Conservation (phyloP, 2,888 invertebrate genomes). For the Lamproptera curius region DNA sequence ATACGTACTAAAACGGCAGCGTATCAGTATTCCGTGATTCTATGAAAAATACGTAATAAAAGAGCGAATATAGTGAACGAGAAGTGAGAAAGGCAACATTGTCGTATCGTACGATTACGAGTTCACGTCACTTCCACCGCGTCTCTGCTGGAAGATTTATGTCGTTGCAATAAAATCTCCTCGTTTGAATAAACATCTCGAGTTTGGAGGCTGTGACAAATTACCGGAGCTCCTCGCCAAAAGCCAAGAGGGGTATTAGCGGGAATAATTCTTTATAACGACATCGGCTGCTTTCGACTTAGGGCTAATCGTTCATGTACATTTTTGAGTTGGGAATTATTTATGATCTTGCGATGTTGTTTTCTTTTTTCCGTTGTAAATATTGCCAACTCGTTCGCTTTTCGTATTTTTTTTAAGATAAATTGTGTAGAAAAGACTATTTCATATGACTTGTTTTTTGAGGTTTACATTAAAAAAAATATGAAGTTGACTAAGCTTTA, state of each 20-base stretch:
- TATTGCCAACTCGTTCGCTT: no score
- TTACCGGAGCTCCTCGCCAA: constrained; percentile 59
- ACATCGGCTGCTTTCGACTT: constrained; percentile 50
- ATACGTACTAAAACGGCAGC: not conserved
- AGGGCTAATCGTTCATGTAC: constrained; percentile 58
- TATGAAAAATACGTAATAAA: constrained; percentile 3
- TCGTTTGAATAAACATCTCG: constrained; percentile 74
- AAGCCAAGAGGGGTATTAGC: constrained; percentile 63
- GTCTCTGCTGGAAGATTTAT: constrained; percentile 62
- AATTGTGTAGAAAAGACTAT: no score
- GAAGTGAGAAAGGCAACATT: constrained; percentile 43
- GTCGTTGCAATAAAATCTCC: constrained; percentile 72
- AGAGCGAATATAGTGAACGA: constrained; percentile 22
- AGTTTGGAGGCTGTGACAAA: constrained; percentile 63
- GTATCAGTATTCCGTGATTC: not conserved
- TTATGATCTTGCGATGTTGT: no score
- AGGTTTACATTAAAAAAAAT: no score
- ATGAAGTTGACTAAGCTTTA: no score
- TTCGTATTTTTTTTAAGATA: no score
- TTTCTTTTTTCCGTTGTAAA: no score
- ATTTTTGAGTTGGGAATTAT: not conserved
- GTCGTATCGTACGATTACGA: constrained; percentile 55
- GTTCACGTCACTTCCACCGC: constrained; percentile 58
- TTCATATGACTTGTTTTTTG: no score
- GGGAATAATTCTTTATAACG: constrained; percentile 66